Conservation (phyloP, 1,140 invertebrate genomes). For the Diachasmimorpha longicaudata region DNA sequence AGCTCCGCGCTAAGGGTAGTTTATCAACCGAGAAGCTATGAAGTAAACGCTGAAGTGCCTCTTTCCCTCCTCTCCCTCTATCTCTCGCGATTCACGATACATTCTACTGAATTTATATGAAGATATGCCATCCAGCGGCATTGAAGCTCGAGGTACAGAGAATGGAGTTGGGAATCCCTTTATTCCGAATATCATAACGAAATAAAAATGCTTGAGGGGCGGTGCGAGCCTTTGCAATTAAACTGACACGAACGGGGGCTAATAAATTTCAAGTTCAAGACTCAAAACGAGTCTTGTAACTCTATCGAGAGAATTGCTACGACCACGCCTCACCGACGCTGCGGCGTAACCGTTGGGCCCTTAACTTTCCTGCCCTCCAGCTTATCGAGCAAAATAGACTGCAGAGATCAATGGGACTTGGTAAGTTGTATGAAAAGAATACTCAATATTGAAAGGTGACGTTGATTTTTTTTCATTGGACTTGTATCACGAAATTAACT, state of each 20-base stretch:
- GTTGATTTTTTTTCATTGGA: no score
- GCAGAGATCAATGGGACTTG: no score
- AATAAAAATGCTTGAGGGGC: constrained; percentile 18
- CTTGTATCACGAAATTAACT: no score
- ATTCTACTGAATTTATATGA: constrained; percentile 5
- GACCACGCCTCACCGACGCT: constrained; percentile 51
- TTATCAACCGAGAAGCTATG: constrained; percentile 45
- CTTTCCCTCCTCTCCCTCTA: constrained; percentile 25
- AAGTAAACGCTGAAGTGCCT: constrained; percentile 19
- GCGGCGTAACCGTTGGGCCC: background rate
- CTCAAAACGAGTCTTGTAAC: constrained; percentile 57
- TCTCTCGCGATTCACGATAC: background rate
- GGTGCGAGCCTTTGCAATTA: constrained; percentile 45
- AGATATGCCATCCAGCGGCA: background rate
- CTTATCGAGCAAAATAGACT: background rate
- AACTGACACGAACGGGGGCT: constrained; percentile 55
- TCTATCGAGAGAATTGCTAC: constrained; percentile 58
- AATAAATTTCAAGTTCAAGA: constrained; percentile 50
- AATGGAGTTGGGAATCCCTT: background rate
- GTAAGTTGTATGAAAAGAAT: background rate
- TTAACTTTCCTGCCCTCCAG: constrained; percentile 6
- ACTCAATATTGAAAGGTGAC: background rate
- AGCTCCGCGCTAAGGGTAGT: constrained; percentile 44
- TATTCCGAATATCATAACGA: background rate
- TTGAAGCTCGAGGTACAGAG: background rate